Evolutionary conservation across 2,113 vertebrate species (phyloP).

Genomic region (Solea solea): DNA sequence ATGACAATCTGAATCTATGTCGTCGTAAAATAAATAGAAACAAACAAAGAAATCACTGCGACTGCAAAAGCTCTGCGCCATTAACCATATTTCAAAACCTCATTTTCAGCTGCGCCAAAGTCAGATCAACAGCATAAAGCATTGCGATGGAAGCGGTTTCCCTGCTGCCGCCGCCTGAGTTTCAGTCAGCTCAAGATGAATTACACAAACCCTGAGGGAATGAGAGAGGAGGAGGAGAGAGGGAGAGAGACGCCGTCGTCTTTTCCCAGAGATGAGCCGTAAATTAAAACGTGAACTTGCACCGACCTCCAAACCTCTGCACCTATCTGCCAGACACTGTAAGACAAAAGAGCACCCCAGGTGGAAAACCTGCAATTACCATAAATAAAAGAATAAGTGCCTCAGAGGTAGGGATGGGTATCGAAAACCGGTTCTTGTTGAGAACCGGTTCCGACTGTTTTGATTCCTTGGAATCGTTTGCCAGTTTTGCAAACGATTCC

Average conservation of each 20-base stretch:
- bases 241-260: not conserved
- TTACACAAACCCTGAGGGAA: slow-evolving; percentile 20
- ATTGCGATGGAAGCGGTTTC: slow-evolving; percentile 6
- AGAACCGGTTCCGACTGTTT: too few relatives aligned
- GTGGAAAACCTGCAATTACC: slow-evolving; percentile 45
- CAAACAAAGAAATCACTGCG: not conserved
- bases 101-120: slow-evolving; percentile 3
- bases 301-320: slow-evolving; percentile 46
- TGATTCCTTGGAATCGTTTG: too few relatives aligned
- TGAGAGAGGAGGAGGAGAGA: not conserved
- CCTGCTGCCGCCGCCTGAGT: slow-evolving; percentile 29
- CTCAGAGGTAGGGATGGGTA: too few relatives aligned
- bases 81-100: slow-evolving; percentile 3
- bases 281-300: slow-evolving; percentile 61
- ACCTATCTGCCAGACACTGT: slow-evolving; percentile 32
- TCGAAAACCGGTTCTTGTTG: too few relatives aligned
- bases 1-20: slow-evolving; percentile 1
- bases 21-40: not conserved
- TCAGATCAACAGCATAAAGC: slow-evolving; percentile 33
- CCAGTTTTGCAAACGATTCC: too few relatives aligned
- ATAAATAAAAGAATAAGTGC: slow-evolving; percentile 61
- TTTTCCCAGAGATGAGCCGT: slow-evolving; percentile 43
- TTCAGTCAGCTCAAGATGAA: slow-evolving; percentile 19
- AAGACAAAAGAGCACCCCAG: slow-evolving; percentile 37
- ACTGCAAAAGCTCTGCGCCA: slow-evolving; percentile 17